Percentiles rank a stretch among this genome's conserved stretches.
Conservation (phyloP, 2,888 invertebrate genomes). For the Neoitamus cyanurus region DNA sequence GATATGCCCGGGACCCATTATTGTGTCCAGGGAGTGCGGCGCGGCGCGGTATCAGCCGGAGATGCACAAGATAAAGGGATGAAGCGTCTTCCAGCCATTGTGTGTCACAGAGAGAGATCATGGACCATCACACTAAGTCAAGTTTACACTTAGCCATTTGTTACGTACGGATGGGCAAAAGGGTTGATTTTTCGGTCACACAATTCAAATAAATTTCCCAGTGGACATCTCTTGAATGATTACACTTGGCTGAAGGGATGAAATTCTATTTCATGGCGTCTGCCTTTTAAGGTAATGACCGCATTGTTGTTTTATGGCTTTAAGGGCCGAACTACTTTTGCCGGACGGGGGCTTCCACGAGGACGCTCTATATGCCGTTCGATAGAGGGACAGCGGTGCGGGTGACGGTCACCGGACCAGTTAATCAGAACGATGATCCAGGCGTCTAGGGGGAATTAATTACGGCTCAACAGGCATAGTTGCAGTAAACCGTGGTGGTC, state of each 20-base stretch:
- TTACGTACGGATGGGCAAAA: slow-evolving; percentile 37
- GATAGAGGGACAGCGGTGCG: not conserved
- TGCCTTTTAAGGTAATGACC: slow-evolving; percentile 40
- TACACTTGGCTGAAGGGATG: slow-evolving; percentile 43
- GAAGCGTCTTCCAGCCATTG: slow-evolving; percentile 6
- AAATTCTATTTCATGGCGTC: slow-evolving; percentile 45
- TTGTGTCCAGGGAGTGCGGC: not conserved
- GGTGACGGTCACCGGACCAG: not conserved
- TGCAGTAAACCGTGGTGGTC: not conserved
- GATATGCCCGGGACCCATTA: not conserved
- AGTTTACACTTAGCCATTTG: slow-evolving; percentile 41
- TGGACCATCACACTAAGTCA: slow-evolving; percentile 36
- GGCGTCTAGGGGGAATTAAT: not conserved
- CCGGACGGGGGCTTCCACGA: not conserved
- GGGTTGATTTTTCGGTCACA: slow-evolving; percentile 45
- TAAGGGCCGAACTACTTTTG: not conserved
- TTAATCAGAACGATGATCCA: not conserved
- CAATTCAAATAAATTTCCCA: slow-evolving; percentile 45
- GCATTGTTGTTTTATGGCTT: slow-evolving; percentile 31
- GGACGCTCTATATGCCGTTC: not conserved
- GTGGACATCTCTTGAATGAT: slow-evolving; percentile 44
- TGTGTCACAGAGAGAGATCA: not conserved
- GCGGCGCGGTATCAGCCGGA: not conserved
- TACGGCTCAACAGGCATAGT: not conserved
- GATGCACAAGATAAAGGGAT: slow-evolving; percentile 20